Evolutionary conservation across 2,888 invertebrate genomes (phyloP), one percentile per base, ranked within the genome.

Genomic region (Osmoderma eremita): DNA sequence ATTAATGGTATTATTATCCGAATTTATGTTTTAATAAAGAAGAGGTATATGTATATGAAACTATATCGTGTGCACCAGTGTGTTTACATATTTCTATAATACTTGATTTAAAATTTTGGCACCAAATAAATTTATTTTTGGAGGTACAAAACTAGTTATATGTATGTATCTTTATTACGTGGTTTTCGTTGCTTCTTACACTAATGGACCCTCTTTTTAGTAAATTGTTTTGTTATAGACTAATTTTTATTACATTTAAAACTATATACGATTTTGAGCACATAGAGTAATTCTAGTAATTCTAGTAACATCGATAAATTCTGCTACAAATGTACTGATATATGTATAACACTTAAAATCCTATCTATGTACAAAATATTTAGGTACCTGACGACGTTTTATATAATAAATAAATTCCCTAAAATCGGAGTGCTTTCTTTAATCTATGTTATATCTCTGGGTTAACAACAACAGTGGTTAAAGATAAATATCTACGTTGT

Each of bases 211-310:
- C 53, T 53, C 17, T 5, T 36, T 53, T 8, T 30, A 2, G n/a
- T n/a, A 30, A 30, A 10, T 30, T 30, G 30, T 30, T 30, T 30
- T 30, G 30, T 6, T 30, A 30, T 30, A 3, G 10, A 30, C 6
- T 24, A 24, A 24, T 24, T 24, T 24, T 24, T 24, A 5, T 4
- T 24, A 24, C 5, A 24, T 5, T 5, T 30, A 30, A 13, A 17
- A 8, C 30, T 53, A 53, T 4, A 18, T n/a, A 15, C 8, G 53
- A 30, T 30, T 30, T 53, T 53, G 53, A 53, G 53, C 53, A 53
- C 53, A 50, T 50, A 22, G 3, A 50, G n/a, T 20, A 8, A 3
- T 20, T 24, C 50, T 36, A 10, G 10, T 36, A 36, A 36, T 36
- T 6, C 36, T 5, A 15, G 12, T 42, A 42, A 42, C 17, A 42